These are phyloP conservation scores for Bombus ignitus DNA, from an alignment of 1,140 invertebrate species.

Conservation along the genomic window DNA sequence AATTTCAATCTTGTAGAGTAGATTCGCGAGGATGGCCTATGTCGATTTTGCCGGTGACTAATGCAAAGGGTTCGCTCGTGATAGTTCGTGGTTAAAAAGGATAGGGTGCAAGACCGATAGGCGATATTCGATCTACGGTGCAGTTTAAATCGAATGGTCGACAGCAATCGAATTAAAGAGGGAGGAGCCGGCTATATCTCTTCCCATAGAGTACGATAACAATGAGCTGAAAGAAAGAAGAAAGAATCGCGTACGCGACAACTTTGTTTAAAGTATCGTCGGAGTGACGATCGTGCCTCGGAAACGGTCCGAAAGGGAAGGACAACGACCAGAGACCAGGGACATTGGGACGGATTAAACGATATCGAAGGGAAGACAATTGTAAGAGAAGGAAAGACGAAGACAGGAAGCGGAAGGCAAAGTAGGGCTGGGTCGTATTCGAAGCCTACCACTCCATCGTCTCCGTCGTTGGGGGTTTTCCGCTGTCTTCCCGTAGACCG, in stretches of 20 bases:
- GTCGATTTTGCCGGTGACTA: background rate
- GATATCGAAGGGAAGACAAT: background rate
- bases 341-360: background rate
- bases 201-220: background rate
- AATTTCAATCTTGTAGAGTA: background rate
- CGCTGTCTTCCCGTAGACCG: slow-evolving; percentile 7
- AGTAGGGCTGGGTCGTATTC: slow-evolving; percentile 16
- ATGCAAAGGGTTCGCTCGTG: background rate
- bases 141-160: background rate
- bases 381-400: background rate
- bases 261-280: background rate
- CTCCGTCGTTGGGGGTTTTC: slow-evolving; percentile 31
- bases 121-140: too few relatives aligned
- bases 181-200: background rate
- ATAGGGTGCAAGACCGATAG: background rate
- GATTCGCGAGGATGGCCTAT: background rate
- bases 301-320: background rate
- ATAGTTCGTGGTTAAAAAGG: background rate
- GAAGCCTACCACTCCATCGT: slow-evolving; percentile 54
- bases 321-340: background rate
- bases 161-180: background rate
- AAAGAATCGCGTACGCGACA: background rate
- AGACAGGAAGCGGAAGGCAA: background rate
- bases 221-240: too few relatives aligned
- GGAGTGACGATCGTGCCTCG: background rate